Conservation (phyloP, 2,888 invertebrate species). For the Azorinus chamasolen region DNA sequence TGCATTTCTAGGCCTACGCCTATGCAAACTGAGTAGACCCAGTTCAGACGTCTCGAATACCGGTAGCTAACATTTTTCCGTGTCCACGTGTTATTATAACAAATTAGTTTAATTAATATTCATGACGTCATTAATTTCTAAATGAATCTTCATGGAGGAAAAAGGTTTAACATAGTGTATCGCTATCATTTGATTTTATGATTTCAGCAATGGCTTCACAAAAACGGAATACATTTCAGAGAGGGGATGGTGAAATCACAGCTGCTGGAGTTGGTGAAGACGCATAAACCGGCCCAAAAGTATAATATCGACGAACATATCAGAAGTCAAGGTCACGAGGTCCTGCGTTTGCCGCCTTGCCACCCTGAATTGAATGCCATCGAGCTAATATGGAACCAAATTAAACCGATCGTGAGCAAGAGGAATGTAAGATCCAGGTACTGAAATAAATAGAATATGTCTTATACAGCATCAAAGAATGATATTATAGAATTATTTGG, state of each 20-base stretch:
- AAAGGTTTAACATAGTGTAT: no score
- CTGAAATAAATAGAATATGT: not conserved
- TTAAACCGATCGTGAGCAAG: slow-evolving; percentile 2
- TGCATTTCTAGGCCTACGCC: no score
- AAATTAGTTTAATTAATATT: no score
- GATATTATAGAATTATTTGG: no score
- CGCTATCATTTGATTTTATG: no score
- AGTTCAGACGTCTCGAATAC: no score
- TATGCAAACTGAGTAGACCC: no score
- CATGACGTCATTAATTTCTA: no score
- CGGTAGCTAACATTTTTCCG: no score
- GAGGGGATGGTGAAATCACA: slow-evolving; percentile 9
- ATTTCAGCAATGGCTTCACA: slow-evolving; percentile 16
- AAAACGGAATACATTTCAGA: not conserved
- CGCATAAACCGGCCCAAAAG: slow-evolving; percentile 15
- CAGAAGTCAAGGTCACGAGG: slow-evolving; percentile 27
- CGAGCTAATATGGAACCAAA: slow-evolving; percentile 32
- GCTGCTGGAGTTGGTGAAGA: slow-evolving; percentile 10
- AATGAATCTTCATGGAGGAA: no score
- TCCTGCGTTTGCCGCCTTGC: slow-evolving; percentile 30
- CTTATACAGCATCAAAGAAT: no score
- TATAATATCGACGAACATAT: slow-evolving; percentile 16
- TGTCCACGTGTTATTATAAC: no score
- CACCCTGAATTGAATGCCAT: slow-evolving; percentile 34
- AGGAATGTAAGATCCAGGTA: slow-evolving; percentile 21